Conservation (phyloP, 2,113 vertebrate genomes). For the Origma solitaria region DNA sequence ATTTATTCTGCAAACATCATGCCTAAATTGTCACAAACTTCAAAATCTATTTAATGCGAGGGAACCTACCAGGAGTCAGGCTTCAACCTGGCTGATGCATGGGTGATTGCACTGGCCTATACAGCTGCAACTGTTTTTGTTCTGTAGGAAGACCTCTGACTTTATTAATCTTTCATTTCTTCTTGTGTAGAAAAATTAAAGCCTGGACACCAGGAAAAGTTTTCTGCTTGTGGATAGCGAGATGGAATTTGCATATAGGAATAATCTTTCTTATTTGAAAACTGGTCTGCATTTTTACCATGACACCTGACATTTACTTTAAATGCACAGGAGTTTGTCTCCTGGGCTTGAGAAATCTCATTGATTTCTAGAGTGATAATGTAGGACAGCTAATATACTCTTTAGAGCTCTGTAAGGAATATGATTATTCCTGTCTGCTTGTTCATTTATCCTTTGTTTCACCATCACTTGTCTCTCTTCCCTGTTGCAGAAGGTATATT, state of each 20-base stretch:
- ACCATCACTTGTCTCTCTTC: background rate
- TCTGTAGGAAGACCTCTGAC: background rate
- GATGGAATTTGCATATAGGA: background rate
- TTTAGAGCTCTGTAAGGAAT: background rate
- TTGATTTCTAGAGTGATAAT: background rate
- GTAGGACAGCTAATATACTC: background rate
- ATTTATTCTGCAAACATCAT: background rate
- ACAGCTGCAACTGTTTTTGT: background rate
- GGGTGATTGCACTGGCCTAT: background rate
- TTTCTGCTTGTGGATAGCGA: background rate
- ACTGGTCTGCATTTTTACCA: background rate
- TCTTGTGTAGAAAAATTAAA: constrained; percentile 1
- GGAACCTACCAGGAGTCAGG: background rate
- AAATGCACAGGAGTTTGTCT: background rate
- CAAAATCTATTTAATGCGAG: background rate
- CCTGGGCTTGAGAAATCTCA: background rate
- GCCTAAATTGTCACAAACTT: background rate
- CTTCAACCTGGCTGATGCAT: background rate
- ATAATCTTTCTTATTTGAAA: background rate
- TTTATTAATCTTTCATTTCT: background rate
- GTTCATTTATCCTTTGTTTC: background rate
- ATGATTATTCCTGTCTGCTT: background rate
- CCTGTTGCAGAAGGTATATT: background rate
- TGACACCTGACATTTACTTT: background rate
- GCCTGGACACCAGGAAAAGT: background rate